Percentiles rank a stretch among this genome's conserved stretches.
Evolutionary conservation across 2,113 vertebrate genomes (phyloP).

Genomic region (Caretta caretta): DNA sequence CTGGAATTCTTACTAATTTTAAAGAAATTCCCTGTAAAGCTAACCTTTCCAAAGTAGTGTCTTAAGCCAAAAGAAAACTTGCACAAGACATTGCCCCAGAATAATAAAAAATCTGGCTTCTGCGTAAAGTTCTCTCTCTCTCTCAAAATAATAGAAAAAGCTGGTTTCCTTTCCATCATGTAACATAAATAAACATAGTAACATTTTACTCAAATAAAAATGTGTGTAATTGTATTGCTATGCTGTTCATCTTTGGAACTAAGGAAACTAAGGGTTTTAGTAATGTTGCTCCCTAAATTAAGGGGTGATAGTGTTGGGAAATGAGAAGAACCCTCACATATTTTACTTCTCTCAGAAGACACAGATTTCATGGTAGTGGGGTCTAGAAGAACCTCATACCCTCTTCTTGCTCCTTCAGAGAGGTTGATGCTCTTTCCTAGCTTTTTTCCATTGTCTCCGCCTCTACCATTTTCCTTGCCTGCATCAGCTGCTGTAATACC

Average conservation of each 20-base stretch:
- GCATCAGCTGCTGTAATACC: neutral
- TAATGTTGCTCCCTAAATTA: neutral
- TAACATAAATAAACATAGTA: neutral
- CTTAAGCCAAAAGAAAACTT: neutral
- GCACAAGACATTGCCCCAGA: too few species aligned
- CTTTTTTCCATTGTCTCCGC: neutral
- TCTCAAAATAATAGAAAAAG: too few species aligned
- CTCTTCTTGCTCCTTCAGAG: neutral
- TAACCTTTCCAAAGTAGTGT: neutral
- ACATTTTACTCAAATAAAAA: neutral
- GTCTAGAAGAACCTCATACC: neutral
- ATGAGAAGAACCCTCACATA: neutral
- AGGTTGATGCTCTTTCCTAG: neutral
- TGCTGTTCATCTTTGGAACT: neutral
- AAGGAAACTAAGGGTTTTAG: neutral
- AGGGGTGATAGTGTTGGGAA: neutral
- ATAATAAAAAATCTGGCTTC: too few species aligned
- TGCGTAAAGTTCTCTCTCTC: too few species aligned
- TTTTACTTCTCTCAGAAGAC: neutral
- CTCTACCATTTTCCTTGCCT: neutral
- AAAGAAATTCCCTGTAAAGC: neutral
- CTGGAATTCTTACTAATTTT: neutral
- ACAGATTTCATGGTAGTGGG: neutral
- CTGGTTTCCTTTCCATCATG: neutral
- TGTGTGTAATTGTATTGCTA: neutral